Conservation (phyloP, 2,113 vertebrate genomes). For the Istiophorus platypterus region DNA sequence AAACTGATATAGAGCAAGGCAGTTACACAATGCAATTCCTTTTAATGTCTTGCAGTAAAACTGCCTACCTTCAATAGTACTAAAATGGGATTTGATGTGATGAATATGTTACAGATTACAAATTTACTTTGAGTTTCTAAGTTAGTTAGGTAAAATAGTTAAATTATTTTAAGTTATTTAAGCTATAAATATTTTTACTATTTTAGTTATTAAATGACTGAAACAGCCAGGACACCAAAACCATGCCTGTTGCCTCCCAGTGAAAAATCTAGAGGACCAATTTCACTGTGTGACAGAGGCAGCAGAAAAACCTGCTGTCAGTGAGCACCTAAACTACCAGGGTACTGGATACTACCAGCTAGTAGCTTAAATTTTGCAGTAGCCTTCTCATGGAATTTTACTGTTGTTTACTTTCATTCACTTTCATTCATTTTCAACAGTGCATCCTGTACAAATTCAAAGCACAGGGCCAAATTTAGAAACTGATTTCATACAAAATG, state of each 20-base stretch:
- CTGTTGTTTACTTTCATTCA: neutral
- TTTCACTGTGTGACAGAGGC: neutral
- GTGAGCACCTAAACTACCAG: neutral
- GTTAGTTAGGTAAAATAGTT: neutral
- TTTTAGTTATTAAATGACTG: constrained; percentile 3
- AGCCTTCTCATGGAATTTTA: constrained; percentile 4
- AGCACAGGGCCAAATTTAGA: constrained; percentile 8
- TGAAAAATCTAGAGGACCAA: neutral
- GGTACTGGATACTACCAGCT: neutral
- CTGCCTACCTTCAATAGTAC: too few relatives aligned
- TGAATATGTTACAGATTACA: neutral
- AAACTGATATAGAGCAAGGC: too few relatives aligned
- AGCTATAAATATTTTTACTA: neutral
- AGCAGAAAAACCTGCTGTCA: neutral
- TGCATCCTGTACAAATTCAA: neutral
- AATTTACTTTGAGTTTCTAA: neutral
- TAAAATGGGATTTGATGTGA: too few relatives aligned
- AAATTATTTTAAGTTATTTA: neutral
- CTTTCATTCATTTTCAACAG: neutral
- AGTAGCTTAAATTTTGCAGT: neutral
- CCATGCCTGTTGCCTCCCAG: neutral
- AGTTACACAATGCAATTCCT: too few relatives aligned
- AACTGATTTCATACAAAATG: neutral
- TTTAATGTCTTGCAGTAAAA: too few relatives aligned
- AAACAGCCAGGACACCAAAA: neutral